phyloP scores from a whole-genome alignment of 2,113 vertebrate species.

The Solea solea region DNA sequence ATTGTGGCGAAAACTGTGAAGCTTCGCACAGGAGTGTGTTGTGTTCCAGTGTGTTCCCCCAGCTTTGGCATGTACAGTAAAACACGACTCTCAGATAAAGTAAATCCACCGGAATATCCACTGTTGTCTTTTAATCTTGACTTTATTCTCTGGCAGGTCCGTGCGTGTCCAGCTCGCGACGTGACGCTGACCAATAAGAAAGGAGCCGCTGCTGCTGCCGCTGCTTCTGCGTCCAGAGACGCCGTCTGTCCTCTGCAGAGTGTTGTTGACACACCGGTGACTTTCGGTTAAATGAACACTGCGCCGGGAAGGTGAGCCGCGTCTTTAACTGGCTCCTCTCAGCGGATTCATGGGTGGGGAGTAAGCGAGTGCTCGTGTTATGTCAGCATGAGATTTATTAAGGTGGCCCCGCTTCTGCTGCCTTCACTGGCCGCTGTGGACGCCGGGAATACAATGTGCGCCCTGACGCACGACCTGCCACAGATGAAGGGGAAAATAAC shows the following conservation, averaged over 20 bases:
- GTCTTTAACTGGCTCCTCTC: conserved; percentile 60
- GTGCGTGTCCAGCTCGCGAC: conserved; percentile 15
- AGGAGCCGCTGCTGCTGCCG: conserved; percentile 18
- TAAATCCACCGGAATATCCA: conserved; percentile 45
- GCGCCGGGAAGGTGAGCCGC: conserved; percentile 65
- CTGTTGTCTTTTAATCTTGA: neutral
- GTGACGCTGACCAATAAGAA: conserved; percentile 42
- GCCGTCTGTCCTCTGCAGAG: neutral
- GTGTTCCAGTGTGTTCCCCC: conserved; percentile 70
- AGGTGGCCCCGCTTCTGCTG: conserved; percentile 61
- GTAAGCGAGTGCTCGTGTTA: conserved; percentile 51
- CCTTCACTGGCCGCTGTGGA: neutral
- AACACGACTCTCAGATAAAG: neutral
- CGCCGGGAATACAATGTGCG: conserved; percentile 25
- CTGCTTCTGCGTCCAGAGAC: neutral
- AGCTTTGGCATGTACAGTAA: conserved; percentile 76
- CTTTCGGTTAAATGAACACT: conserved; percentile 27
- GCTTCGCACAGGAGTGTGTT: conserved; percentile 64
- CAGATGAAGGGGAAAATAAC: conserved; percentile 15
- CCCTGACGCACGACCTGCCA: neutral
- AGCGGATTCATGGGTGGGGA: conserved; percentile 70
- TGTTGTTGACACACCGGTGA: conserved; percentile 24
- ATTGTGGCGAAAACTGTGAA: conserved; percentile 80
- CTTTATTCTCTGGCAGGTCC: neutral
- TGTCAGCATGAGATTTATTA: conserved; percentile 79